Percentiles rank a stretch among this genome's conserved stretches.
Evolutionary conservation across 1,140 invertebrate species (phyloP).

Genomic region (Heliothis subflexa): DNA sequence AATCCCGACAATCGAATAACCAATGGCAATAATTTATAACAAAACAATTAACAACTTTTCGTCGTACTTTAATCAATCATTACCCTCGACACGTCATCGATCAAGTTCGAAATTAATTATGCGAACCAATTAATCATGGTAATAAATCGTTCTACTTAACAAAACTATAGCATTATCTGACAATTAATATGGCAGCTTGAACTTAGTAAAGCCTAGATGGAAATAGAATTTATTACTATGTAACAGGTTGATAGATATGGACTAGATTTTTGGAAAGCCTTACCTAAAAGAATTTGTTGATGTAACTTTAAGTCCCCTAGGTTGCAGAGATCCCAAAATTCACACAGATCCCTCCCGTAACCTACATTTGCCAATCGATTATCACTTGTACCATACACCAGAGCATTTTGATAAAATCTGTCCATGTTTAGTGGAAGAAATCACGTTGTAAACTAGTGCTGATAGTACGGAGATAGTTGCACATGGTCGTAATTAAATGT

Average conservation of each 20-base stretch:
- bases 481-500: slow-evolving; percentile 16
- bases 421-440: slow-evolving; percentile 45
- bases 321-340: too few species aligned
- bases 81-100: background rate
- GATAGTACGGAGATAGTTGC: slow-evolving; percentile 24
- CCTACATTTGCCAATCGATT: background rate
- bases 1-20: background rate
- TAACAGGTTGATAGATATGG: too few species aligned
- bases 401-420: slow-evolving; percentile 36
- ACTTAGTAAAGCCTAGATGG: too few species aligned
- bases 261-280: too few species aligned
- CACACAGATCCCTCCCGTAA: too few species aligned
- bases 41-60: background rate
- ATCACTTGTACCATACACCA: slow-evolving; percentile 16
- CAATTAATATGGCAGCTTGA: too few species aligned
- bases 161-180: background rate
- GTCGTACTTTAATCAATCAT: background rate
- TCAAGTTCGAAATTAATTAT: slow-evolving; percentile 11
- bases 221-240: too few species aligned
- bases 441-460: slow-evolving; percentile 23
- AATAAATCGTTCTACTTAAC: slow-evolving; percentile 2
- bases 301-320: too few species aligned
- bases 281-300: too few species aligned
- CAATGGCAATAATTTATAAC: slow-evolving; percentile 1
- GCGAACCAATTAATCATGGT: slow-evolving; percentile 6